phyloP scores from a whole-genome alignment of 2,888 invertebrate species.

The Diaphora mendica region DNA sequence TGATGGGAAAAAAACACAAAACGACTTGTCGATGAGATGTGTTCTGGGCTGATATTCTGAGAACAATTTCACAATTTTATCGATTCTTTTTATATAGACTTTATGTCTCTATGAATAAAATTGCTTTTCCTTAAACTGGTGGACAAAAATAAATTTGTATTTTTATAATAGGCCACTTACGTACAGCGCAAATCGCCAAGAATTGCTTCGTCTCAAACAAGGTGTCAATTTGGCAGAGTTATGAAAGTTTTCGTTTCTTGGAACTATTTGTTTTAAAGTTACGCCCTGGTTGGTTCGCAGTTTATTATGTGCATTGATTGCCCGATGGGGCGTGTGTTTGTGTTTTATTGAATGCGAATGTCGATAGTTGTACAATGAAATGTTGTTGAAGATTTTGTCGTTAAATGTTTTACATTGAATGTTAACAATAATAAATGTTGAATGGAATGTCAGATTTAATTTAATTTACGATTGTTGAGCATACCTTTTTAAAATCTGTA shows the following conservation, averaged over 20 bases:
- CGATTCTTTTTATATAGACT: slow-evolving; percentile 22
- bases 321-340: slow-evolving; percentile 67
- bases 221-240: slow-evolving; percentile 86
- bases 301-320: slow-evolving; percentile 78
- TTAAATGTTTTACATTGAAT: slow-evolving; percentile 9
- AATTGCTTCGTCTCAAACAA: slow-evolving; percentile 82
- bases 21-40: slow-evolving; percentile 80
- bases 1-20: slow-evolving; percentile 84
- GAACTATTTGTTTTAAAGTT: slow-evolving; percentile 85
- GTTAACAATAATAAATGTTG: background rate
- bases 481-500: background rate
- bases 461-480: background rate
- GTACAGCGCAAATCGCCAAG: slow-evolving; percentile 81
- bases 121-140: slow-evolving; percentile 35
- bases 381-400: background rate
- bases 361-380: slow-evolving; percentile 38
- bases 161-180: slow-evolving; percentile 84
- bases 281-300: slow-evolving; percentile 63
- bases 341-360: slow-evolving; percentile 62
- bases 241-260: slow-evolving; percentile 81
- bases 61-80: slow-evolving; percentile 60
- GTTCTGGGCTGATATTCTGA: slow-evolving; percentile 75
- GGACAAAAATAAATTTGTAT: slow-evolving; percentile 54
- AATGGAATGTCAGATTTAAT: background rate
- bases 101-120: slow-evolving; percentile 38